Evolutionary conservation across 2,797 vertebrate species (phyloP), one percentile per base, ranked within the genome.

Genomic region (Gadopsis marmoratus): DNA sequence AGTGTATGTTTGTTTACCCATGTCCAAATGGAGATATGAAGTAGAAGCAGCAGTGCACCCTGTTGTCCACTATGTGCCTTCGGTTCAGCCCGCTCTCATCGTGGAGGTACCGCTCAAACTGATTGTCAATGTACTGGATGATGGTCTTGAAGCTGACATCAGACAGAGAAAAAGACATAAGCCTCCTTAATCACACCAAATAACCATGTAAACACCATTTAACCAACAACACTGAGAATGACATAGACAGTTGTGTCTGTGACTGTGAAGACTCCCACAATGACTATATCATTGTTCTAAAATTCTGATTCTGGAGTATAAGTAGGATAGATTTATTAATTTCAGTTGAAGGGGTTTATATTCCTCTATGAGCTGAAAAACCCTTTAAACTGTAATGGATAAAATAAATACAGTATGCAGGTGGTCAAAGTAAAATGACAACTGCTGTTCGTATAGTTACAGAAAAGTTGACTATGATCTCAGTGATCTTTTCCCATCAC

Each of bases 11-110:
- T 26, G n/a, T 43, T 90, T 92, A 99, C 98, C 98, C 98, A 1
- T 99, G 98, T 59, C 98, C 98, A 86, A 99, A 97, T 0, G 98
- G 98, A 19, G 98, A 99, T 86, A 99, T 98, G 84, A 99, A 99
- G 92, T 99, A 99, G 91, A 99, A 99, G 93, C 98, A 99, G 93
- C 98, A 99, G 87, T 99, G 98, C 78, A 99, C 98, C 4, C 98
- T 91, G 92, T 99, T 99, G 86, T 99, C 98, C 72, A 99, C 92
- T 43, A 99, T 99, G 89, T 99, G 98, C 12, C 98, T 94, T 55
- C 98, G 93, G 93, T 99, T 99, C 87, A 99, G 88, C 16, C 98
- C 98, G 33, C 97, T 99, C 93, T 99, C 98, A 31, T 99, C 98
- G 0, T 99, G 98, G 66, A 99, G 96, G 89, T 99, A 99, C 4